phyloP scores from a whole-genome alignment of 2,888 invertebrate genomes.

The Amorpha juglandis region DNA sequence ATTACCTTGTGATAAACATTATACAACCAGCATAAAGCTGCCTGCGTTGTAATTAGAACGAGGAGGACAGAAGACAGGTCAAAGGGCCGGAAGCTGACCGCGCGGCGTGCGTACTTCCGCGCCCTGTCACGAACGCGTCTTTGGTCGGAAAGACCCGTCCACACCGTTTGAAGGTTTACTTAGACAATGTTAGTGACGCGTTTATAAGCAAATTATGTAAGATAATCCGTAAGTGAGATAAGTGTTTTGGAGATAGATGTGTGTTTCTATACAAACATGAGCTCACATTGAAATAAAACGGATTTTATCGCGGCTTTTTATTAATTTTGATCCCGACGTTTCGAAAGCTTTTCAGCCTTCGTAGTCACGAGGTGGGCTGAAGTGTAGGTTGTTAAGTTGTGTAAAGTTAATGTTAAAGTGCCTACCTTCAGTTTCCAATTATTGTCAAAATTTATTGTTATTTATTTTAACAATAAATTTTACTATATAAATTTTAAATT shows the following conservation, averaged over 20 bases:
- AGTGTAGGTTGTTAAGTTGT: no score
- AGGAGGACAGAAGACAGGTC: constrained; percentile 67
- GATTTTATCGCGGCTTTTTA: no score
- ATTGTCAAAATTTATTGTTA: no score
- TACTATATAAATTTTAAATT: no score
- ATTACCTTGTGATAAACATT: constrained; percentile 39
- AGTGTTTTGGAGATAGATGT: background rate
- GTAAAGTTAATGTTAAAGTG: no score
- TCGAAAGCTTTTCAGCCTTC: no score
- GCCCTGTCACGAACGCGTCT: constrained; percentile 63
- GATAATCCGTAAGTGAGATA: background rate
- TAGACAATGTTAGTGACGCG: constrained; percentile 10
- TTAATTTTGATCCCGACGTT: no score
- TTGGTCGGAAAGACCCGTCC: constrained; percentile 57
- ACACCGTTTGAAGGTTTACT: constrained; percentile 48
- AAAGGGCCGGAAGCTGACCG: constrained; percentile 80
- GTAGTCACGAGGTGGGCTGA: no score
- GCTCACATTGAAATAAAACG: no score
- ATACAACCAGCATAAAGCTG: constrained; percentile 29
- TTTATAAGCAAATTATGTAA: constrained; percentile 9
- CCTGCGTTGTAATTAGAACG: constrained; percentile 67
- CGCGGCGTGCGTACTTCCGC: constrained; percentile 70
- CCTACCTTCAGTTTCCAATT: no score
- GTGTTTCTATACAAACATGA: no score
- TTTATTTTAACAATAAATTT: no score